Evolutionary conservation across 2,888 invertebrate species (phyloP), one percentile per base, ranked within the genome.

Genomic region (Phortica okadai): DNA sequence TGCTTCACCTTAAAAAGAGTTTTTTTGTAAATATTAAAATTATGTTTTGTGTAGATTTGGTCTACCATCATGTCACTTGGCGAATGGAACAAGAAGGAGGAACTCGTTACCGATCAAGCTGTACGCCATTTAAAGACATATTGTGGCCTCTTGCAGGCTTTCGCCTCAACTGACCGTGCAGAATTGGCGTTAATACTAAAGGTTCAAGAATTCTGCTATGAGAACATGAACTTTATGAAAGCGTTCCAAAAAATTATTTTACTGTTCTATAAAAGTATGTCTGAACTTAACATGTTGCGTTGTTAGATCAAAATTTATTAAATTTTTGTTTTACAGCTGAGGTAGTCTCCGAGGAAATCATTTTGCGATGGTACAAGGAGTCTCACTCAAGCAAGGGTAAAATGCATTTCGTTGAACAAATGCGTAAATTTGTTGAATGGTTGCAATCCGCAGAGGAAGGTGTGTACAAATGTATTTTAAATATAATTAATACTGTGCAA

Each of bases 11-110:
- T 41, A 69, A 73, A 21, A 76, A n/a, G 33, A 14, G 33, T 8
- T 73, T 6, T 16, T 74, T 21, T 21, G 10, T 62, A 33, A 33
- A 33, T 33, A 4, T 33, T 33, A 33, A 33, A 33, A 33, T 33
- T 5, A 33, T 33, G 33, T 1, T 50, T 14, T 2, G 16, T 59
- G 0, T 77, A 97, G 97, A 94, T 98, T 88, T 99, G 98, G 98
- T 95, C 95, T 83, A 97, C 97, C 82, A 95, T 99, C 87, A 99
- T 99, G 98, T 95, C 95, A 74, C 95, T 97, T 88, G 97, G 97
- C 78, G 98, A 99, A 92, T 99, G 98, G 99, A 99, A 98, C 92
- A 99, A 99, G 92, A 99, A 99, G 91, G 99, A 99, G 92, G 99
- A 99, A 92, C 92, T 99, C 86, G 95, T 99, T 82, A 97, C 98